These are phyloP conservation scores for Cryptophagus acutangulus DNA, from an alignment of 2,888 invertebrate genomes.

Conservation along the genomic window DNA sequence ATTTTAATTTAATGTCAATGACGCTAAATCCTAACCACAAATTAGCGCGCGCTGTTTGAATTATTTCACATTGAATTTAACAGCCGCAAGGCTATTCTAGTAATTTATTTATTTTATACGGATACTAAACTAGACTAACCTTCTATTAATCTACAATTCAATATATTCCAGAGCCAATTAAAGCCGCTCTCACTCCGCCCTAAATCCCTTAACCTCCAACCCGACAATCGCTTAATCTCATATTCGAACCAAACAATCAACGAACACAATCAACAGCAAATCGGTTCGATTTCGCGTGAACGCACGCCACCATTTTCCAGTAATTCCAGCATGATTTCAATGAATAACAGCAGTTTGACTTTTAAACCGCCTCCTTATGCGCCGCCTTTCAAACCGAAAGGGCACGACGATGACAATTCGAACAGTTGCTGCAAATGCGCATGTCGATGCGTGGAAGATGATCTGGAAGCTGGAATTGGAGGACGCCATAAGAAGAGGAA, in stretches of 20 bases:
- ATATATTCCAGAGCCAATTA: constrained; percentile 28
- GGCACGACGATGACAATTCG: constrained; percentile 47
- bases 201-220: constrained; percentile 37
- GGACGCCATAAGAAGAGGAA: constrained; percentile 7
- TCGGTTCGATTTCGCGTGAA: constrained; percentile 47
- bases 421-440: constrained; percentile 51
- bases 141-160: not conserved
- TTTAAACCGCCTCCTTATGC: constrained; percentile 17
- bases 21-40: no score
- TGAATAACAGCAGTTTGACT: constrained; percentile 36
- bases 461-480: constrained; percentile 12
- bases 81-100: no score
- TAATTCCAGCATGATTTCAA: constrained; percentile 49
- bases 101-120: no score
- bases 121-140: not conserved
- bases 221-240: no score
- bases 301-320: constrained; percentile 48
- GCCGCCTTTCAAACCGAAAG: no score
- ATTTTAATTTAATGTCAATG: no score
- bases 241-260: constrained; percentile 39
- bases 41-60: no score
- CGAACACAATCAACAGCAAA: constrained; percentile 23
- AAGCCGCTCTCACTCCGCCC: constrained; percentile 30
- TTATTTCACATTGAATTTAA: no score
- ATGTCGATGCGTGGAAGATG: constrained; percentile 49